These are phyloP conservation scores for Enteromius radiatus DNA, from an alignment of 2,797 vertebrate genomes.

Conservation along the genomic window DNA sequence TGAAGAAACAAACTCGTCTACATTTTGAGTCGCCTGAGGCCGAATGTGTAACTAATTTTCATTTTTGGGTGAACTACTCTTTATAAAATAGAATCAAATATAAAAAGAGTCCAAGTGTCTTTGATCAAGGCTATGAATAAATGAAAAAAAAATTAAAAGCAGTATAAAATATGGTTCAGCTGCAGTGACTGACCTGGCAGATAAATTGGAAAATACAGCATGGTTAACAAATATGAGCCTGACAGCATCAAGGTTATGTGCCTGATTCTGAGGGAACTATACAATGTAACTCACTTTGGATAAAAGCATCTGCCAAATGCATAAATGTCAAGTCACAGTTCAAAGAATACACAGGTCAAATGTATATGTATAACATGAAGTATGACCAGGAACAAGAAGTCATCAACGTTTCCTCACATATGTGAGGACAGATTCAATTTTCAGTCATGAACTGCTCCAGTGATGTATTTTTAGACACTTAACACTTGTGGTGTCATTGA, in stretches of 20 bases:
- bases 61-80: not conserved
- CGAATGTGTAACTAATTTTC: not conserved
- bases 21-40: not conserved
- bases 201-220: not conserved
- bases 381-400: not conserved
- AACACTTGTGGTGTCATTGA: not conserved
- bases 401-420: no score
- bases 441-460: not conserved
- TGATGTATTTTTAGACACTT: not conserved
- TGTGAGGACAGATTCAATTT: not conserved
- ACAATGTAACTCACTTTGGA: not conserved
- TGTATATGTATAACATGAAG: not conserved
- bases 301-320: not conserved
- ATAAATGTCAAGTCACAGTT: conserved; percentile 1
- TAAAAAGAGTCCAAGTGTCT: not conserved
- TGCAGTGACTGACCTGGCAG: not conserved
- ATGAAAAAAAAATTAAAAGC: not conserved
- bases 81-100: no score
- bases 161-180: not conserved
- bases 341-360: not conserved
- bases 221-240: not conserved
- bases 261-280: not conserved
- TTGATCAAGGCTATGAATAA: not conserved
- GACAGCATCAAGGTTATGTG: not conserved
- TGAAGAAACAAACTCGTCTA: not conserved